phyloP scores from a whole-genome alignment of 2,888 invertebrate genomes.

The Athalia rosae region DNA sequence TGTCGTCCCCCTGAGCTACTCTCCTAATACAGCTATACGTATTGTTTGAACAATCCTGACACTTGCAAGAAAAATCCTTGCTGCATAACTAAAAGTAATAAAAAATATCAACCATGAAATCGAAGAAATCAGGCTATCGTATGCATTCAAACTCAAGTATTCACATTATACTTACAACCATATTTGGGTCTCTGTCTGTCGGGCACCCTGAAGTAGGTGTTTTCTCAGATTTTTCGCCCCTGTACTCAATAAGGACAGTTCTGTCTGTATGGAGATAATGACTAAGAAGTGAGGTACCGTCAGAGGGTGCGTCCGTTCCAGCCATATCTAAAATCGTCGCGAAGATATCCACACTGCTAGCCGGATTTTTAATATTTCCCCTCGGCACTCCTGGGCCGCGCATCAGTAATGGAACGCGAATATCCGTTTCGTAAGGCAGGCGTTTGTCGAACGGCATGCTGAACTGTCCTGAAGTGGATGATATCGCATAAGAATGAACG shows the following conservation, averaged over 20 bases:
- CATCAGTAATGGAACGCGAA: conserved; percentile 88
- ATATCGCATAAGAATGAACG: neutral
- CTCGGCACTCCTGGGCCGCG: conserved; percentile 83
- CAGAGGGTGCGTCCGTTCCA: conserved; percentile 74
- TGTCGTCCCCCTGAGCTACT: conserved; percentile 75
- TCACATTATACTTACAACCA: conserved; percentile 77
- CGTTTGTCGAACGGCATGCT: conserved; percentile 91
- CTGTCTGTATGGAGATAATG: conserved; percentile 71
- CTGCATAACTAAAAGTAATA: conserved; percentile 78
- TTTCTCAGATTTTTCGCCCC: conserved; percentile 82
- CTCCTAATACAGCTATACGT: conserved; percentile 87
- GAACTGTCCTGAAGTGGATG: conserved; percentile 83
- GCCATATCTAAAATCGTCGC: conserved; percentile 88
- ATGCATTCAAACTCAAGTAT: neutral
- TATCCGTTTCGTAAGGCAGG: conserved; percentile 93
- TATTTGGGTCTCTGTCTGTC: conserved; percentile 76
- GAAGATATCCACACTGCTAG: conserved; percentile 88
- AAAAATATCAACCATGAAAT: neutral
- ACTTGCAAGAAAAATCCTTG: conserved; percentile 84
- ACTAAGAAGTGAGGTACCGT: conserved; percentile 62
- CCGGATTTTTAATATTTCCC: conserved; percentile 75
- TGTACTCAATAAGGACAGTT: conserved; percentile 86
- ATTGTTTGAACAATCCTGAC: conserved; percentile 90
- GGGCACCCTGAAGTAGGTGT: conserved; percentile 80
- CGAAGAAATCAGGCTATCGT: neutral